Evolutionary conservation across 1,140 invertebrate species (phyloP).

Genomic region (Caerostris extrusa): DNA sequence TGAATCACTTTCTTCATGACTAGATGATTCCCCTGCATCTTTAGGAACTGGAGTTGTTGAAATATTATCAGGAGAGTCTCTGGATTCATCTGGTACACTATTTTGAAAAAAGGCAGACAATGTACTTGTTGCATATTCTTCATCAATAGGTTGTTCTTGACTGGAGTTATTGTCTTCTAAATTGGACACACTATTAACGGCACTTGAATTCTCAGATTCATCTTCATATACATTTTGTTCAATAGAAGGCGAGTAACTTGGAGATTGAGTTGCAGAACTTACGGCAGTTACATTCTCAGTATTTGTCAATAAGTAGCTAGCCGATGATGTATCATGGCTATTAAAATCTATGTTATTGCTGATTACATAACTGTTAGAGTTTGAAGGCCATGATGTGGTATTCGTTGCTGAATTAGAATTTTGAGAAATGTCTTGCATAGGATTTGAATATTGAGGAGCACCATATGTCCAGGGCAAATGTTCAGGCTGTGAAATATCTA

Average conservation of each 20-base stretch:
- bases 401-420: slow-evolving; percentile 43
- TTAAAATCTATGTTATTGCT: slow-evolving; percentile 19
- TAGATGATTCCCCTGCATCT: slow-evolving; percentile 31
- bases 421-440: neutral
- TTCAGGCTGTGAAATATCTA: slow-evolving; percentile 43
- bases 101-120: slow-evolving; percentile 71
- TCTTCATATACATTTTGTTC: neutral
- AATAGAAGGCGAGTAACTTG: neutral
- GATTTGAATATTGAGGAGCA: slow-evolving; percentile 62
- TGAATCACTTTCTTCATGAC: slow-evolving; percentile 37
- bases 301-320: slow-evolving; percentile 55
- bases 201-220: neutral
- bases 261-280: neutral
- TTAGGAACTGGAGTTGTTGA: neutral
- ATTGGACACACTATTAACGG: neutral
- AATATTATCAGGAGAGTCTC: neutral
- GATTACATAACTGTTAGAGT: slow-evolving; percentile 30
- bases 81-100: neutral
- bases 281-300: slow-evolving; percentile 2
- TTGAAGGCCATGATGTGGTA: slow-evolving; percentile 9
- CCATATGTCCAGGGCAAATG: slow-evolving; percentile 61
- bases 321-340: neutral
- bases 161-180: neutral
- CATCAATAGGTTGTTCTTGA: slow-evolving; percentile 12
- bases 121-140: slow-evolving; percentile 45